Base-by-base conservation (phyloP, 2,113 vertebrate genomes). In the Orientallactaga bullata region DNA sequence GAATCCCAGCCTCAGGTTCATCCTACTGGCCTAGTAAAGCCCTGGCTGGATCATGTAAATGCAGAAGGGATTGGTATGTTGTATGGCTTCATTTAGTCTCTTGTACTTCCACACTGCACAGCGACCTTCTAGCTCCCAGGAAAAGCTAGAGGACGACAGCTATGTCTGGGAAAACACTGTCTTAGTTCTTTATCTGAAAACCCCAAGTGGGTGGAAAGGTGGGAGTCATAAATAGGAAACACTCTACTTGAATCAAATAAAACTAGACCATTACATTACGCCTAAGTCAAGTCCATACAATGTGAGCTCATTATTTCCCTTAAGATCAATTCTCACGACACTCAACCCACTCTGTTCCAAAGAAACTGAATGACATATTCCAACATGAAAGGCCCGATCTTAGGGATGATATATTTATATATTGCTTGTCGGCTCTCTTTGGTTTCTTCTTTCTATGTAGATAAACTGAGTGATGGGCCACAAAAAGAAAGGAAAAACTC, bases 291-390 rank as follows among this genome's bases (percentile, higher is more conserved):
- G 30, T 74, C 37, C 74, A 77, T 84, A 51, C 35, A 65, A 10
- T 42, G 61, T 55, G 66, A 96, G 91, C 26, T 79, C 72, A 76
- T 37, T 69, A 32, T 74, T 94, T 83, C 24, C 28, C 80, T 88
- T 11, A 55, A 87, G 87, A 83, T 32, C 26, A 21, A 15, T 61
- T 72, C 65, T 78, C 20, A 28, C 82, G 73, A 72, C 58, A 68
- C 81, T 51, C 3, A 2, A 60, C 23, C 20, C 16, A 39, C 47
- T 74, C 3, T 42, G 72, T 68, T 66, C n/a, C 84, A 74, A 78
- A 80, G 84, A 93, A 86, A 58, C 2, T 11, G 78, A 74, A 58
- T 69, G 66, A 51, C 4, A 23, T 23, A 39, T 80, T 69, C 68
- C 4, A 80, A 24, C 55, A 68, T 83, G 37, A 65, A 83, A 74